Percentiles rank a stretch among this genome's conserved stretches.
These are phyloP conservation scores for Cremastobaeus sp. DNA, from an alignment of 2,888 invertebrate species.

Conservation along the genomic window DNA sequence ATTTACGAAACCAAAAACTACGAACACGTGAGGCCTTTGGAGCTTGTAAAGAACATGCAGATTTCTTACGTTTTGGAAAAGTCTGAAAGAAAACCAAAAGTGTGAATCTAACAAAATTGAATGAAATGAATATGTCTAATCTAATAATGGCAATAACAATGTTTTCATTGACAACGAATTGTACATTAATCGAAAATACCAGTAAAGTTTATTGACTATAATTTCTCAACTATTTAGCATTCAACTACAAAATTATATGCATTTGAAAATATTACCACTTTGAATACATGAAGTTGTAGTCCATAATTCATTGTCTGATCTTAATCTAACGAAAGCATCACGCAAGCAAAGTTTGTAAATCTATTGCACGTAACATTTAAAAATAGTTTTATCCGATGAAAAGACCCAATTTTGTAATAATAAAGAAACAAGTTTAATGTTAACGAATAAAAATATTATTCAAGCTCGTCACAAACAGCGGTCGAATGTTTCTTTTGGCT, in stretches of 20 bases:
- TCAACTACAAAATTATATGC: no score
- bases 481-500: constrained; percentile 40
- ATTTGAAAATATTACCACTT: no score
- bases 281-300: no score
- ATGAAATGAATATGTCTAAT: no score
- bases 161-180: no score
- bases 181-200: background rate
- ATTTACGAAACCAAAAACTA: constrained; percentile 72
- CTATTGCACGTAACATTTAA: background rate
- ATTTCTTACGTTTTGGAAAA: background rate
- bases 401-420: constrained; percentile 13
- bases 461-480: constrained; percentile 2
- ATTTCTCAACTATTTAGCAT: no score
- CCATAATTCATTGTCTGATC: background rate
- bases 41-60: constrained; percentile 10
- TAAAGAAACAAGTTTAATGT: no score
- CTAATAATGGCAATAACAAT: no score
- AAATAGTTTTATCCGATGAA: constrained; percentile 2
- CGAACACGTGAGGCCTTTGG: constrained; percentile 60
- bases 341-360: background rate
- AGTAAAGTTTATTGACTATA: no score
- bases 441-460: constrained; percentile 20
- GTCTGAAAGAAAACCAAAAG: no score
- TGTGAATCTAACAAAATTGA: no score
- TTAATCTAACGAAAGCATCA: background rate